Evolutionary conservation across 2,888 invertebrate species (phyloP), one percentile per base, ranked within the genome.

Genomic region (Cataglyphis livida): DNA sequence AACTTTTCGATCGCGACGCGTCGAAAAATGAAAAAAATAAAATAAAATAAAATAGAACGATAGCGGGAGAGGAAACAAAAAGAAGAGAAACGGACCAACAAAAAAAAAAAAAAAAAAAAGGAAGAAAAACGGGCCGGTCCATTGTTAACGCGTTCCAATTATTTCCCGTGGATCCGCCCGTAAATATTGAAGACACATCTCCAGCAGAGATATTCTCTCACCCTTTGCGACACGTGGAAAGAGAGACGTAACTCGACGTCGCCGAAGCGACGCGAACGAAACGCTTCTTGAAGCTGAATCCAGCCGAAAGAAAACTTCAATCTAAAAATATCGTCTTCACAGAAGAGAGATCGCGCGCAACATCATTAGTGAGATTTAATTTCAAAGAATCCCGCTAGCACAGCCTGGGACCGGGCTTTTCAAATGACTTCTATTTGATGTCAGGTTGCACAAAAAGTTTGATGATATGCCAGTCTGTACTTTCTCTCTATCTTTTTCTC

Each of bases 111-210:
- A 41, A 54, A 78, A 78, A 44, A 68, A 44, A 15, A 21, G 51
- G 38, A 54, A 28, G 7, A 44, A 64, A 65, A 41, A 38, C 41
- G 61, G 15, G 12, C 25, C 15, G 48, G 44, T 44, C 41, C 35
- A 70, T 79, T 79, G 70, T 81, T 74, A 64, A 59, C 57, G 41
- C 25, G 62, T 70, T 44, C 62, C 76, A 81, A 85, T 84, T 85
- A 82, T 81, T 83, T 87, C 70, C 35, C 65, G 51, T 59, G 75
- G 51, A 74, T 64, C 51, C 75, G 75, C 64, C 25, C 75, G 81
- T 64, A 81, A 81, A 81, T 81, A 73, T 81, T 70, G 78, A 70
- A 44, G 28, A 28, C 75, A 62, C 62, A 51, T 75, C 62, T 18
- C 25, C 48, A n/a, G n/a, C 51, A 65, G 57, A 57, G 82, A 38